A percentile compares a stretch with the other conserved stretches of the same genome.
phyloP scores from a whole-genome alignment of 2,888 invertebrate species.

The Apamea anceps region DNA sequence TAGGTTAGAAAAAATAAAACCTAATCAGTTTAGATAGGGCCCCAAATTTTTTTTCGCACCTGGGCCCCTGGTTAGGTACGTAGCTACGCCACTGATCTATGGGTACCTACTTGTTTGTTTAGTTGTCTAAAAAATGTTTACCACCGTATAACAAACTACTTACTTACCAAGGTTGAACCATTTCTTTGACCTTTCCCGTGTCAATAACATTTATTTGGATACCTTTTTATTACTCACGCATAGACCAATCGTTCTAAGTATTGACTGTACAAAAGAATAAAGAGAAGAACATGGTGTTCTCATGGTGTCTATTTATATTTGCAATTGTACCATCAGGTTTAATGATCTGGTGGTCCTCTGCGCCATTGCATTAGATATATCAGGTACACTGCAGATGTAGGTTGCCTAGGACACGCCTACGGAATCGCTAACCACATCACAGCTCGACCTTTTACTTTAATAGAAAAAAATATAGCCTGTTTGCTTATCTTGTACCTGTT shows the following conservation, averaged over 20 bases:
- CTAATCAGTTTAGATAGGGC: no score
- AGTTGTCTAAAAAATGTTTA: background rate
- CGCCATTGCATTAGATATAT: constrained; percentile 14
- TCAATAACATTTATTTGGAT: background rate
- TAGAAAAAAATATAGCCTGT: background rate
- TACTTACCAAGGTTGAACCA: background rate
- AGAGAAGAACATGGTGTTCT: background rate
- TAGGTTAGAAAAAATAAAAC: no score
- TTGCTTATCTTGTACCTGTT: background rate
- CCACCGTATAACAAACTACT: background rate
- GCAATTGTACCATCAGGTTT: constrained; percentile 3
- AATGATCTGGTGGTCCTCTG: background rate
- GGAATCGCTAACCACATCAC: constrained; percentile 1
- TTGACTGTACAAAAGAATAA: background rate
- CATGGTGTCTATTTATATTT: constrained; percentile 7
- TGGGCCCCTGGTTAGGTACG: no score
- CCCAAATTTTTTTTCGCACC: no score
- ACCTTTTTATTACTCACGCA: constrained; percentile 2
- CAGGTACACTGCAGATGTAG: background rate
- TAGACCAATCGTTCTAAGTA: constrained; percentile 3
- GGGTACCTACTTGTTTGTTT: background rate
- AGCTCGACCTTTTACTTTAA: background rate
- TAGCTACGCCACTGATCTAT: no score
- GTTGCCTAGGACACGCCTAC: background rate
- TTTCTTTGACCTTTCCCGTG: background rate